Evolutionary conservation across 2,113 vertebrate species (phyloP).

Genomic region (Xyliphius kryptos): DNA sequence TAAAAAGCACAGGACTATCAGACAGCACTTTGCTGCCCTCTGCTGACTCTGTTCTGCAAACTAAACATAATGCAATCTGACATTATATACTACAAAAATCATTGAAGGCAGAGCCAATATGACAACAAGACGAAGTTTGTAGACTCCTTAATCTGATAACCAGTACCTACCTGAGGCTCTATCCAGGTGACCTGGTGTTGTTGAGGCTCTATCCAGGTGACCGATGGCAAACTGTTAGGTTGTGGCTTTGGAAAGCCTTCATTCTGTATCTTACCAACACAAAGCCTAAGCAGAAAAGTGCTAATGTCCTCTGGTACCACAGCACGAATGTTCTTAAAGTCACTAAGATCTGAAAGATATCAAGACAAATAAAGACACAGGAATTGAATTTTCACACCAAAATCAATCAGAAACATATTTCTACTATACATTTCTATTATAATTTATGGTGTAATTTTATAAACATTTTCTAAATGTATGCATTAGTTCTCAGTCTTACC

Average conservation of each 20-base stretch:
- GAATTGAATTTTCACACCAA: too few relatives aligned
- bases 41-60: slow-evolving; percentile 29
- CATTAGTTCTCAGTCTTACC: too few relatives aligned
- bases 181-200: slow-evolving; percentile 35
- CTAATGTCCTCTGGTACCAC: slow-evolving; percentile 67
- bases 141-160: neutral
- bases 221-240: slow-evolving; percentile 19
- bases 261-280: slow-evolving; percentile 53
- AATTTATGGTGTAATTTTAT: too few relatives aligned
- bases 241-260: slow-evolving; percentile 12
- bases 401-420: too few relatives aligned
- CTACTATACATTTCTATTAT: too few relatives aligned
- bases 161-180: slow-evolving; percentile 56
- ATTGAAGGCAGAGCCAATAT: neutral
- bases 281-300: slow-evolving; percentile 66
- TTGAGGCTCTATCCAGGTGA: too few relatives aligned
- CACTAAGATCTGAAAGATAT: slow-evolving; percentile 58
- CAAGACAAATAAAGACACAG: slow-evolving; percentile 6
- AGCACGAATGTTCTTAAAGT: slow-evolving; percentile 62
- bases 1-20: neutral
- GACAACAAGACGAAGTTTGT: neutral
- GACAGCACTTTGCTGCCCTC: slow-evolving; percentile 34
- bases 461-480: neutral
- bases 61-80: too few relatives aligned
- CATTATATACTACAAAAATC: too few relatives aligned